A percentile compares a stretch with the other conserved stretches of the same genome.
Evolutionary conservation across 2,888 invertebrate genomes (phyloP).

Genomic region (Cactoblastis cactorum): DNA sequence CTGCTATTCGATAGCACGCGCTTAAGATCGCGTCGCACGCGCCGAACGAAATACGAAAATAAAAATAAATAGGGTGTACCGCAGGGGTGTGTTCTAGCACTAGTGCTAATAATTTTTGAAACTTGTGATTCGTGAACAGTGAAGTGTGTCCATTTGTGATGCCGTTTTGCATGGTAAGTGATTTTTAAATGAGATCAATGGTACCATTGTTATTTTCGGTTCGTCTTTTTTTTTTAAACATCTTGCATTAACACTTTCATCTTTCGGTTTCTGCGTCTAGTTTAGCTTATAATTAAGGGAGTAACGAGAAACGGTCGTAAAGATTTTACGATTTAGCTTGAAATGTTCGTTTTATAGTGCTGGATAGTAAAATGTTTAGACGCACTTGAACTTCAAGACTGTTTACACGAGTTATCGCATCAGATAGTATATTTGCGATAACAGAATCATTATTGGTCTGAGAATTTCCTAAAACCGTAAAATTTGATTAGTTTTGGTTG

Average conservation of each 20-base stretch:
- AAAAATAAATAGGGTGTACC: slow-evolving; percentile 45
- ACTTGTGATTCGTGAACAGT: slow-evolving; percentile 42
- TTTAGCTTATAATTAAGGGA: slow-evolving; percentile 61
- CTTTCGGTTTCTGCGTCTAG: slow-evolving; percentile 39
- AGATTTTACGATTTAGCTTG: slow-evolving; percentile 55
- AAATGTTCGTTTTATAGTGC: slow-evolving; percentile 56
- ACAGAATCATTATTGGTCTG: slow-evolving; percentile 15
- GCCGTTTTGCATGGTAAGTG: slow-evolving; percentile 70
- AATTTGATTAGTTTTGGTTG: slow-evolving; percentile 10
- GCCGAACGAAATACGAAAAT: slow-evolving; percentile 51
- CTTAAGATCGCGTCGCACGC: slow-evolving; percentile 47
- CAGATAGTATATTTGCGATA: slow-evolving; percentile 20
- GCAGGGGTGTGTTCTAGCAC: slow-evolving; percentile 52
- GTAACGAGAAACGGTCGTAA: slow-evolving; percentile 48
- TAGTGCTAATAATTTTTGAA: slow-evolving; percentile 45
- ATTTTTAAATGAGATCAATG: slow-evolving; percentile 63
- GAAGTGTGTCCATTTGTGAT: slow-evolving; percentile 47
- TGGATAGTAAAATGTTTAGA: slow-evolving; percentile 30
- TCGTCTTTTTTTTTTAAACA: slow-evolving; percentile 52
- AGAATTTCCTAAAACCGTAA: slow-evolving; percentile 16
- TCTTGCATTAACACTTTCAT: slow-evolving; percentile 57
- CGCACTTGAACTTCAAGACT: slow-evolving; percentile 43
- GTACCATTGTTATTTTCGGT: slow-evolving; percentile 58
- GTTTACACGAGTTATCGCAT: slow-evolving; percentile 31
- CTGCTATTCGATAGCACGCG: slow-evolving; percentile 59